Evolutionary conservation across 2,888 invertebrate genomes (phyloP).

Genomic region (Noctua janthe): DNA sequence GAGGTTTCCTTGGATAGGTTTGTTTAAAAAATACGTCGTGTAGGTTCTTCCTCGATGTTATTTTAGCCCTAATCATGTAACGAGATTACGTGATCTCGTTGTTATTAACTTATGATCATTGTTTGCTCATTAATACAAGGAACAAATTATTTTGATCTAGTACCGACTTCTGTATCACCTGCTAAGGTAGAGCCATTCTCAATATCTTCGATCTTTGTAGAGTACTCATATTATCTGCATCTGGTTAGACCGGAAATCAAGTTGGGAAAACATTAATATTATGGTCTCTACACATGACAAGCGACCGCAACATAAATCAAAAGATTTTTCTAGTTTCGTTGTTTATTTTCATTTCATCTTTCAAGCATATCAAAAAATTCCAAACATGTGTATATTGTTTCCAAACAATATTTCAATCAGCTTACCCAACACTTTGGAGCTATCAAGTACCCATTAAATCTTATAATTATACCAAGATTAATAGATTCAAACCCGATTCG

Average conservation of each 20-base stretch:
- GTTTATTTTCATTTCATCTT: background rate
- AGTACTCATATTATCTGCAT: slow-evolving; percentile 8
- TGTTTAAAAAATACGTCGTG: background rate
- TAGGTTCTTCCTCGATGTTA: too few species aligned
- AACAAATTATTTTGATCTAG: background rate
- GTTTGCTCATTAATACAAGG: background rate
- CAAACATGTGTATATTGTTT: slow-evolving; percentile 7
- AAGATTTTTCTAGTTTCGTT: background rate
- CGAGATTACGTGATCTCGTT: too few species aligned
- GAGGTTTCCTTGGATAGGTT: background rate
- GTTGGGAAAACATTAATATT: background rate
- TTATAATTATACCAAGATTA: slow-evolving; percentile 65
- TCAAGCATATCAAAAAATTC: background rate
- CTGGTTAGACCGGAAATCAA: background rate
- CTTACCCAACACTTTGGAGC: slow-evolving; percentile 41
- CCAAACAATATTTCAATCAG: slow-evolving; percentile 33
- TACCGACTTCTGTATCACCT: background rate
- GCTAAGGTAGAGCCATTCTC: background rate
- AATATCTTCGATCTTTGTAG: background rate
- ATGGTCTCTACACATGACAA: background rate
- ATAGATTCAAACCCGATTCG: slow-evolving; percentile 60
- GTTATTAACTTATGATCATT: background rate
- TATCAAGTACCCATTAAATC: slow-evolving; percentile 55
- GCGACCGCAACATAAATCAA: background rate
- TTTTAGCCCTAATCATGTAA: background rate